These are phyloP conservation scores for Pelosia muscerda DNA, from an alignment of 2,888 invertebrate species.

Conservation along the genomic window DNA sequence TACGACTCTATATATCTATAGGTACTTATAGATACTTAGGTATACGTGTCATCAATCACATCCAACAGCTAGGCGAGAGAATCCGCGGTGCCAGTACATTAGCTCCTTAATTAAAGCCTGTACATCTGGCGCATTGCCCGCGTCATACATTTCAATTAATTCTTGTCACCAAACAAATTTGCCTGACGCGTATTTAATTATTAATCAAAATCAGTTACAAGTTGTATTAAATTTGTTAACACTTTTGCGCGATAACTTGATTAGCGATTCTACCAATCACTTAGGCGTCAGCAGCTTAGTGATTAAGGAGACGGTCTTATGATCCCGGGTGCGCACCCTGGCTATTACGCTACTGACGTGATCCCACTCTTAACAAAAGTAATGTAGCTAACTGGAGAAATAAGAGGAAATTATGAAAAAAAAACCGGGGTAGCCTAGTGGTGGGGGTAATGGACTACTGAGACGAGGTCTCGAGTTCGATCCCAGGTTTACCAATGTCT, in stretches of 20 bases:
- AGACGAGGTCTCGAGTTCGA: too few species aligned
- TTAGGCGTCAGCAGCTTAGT: not conserved
- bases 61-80: conserved; percentile 60
- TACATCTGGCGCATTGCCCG: conserved; percentile 75
- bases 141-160: conserved; percentile 84
- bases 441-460: too few species aligned
- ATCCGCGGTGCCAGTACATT: conserved; percentile 73
- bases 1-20: conserved; percentile 20
- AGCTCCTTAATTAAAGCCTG: conserved; percentile 83
- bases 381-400: too few species aligned
- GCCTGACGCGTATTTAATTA: conserved; percentile 71
- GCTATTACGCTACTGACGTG: too few species aligned
- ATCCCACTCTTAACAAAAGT: too few species aligned
- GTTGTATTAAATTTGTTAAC: conserved; percentile 40
- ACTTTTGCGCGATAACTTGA: conserved; percentile 26
- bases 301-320: too few species aligned
- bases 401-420: too few species aligned
- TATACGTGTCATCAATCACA: conserved; percentile 76
- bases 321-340: too few species aligned
- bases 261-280: conserved; percentile 14
- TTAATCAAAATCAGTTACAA: conserved; percentile 59
- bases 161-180: conserved; percentile 78
- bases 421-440: too few species aligned
- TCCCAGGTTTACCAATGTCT: too few species aligned
- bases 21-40: conserved; percentile 44